phyloP scores from a whole-genome alignment of 2,113 vertebrate species.

The Odocoileus virginianus region DNA sequence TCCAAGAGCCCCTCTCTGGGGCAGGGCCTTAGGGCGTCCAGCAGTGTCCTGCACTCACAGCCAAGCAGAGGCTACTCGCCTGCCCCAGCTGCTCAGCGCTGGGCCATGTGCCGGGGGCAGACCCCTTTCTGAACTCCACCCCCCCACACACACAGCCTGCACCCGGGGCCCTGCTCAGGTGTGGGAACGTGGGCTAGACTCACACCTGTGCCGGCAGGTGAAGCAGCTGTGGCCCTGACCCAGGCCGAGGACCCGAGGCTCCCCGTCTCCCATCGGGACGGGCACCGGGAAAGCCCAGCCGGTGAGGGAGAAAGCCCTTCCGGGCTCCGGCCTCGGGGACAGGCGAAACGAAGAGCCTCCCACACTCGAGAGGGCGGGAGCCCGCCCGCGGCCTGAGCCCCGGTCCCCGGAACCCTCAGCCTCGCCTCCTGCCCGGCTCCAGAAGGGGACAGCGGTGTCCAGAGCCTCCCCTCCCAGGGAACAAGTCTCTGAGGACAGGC shows the following conservation, averaged over 20 bases:
- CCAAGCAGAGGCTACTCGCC: background rate
- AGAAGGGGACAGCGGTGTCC: rapidly evolving
- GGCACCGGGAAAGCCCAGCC: background rate
- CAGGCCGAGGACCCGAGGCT: background rate
- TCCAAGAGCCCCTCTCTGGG: background rate
- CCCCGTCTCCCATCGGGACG: rapidly evolving
- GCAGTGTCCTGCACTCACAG: rapidly evolving
- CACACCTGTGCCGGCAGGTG: rapidly evolving
- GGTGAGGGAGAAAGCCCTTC: background rate
- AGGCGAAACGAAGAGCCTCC: no score
- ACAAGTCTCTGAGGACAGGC: background rate
- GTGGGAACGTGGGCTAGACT: background rate
- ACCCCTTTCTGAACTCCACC: background rate
- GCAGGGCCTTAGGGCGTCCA: background rate
- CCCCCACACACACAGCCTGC: background rate
- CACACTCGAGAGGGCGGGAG: background rate
- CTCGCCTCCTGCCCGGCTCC: background rate
- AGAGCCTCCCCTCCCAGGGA: background rate
- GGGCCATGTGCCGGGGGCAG: background rate
- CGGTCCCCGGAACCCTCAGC: rapidly evolving
- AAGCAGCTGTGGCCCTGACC: rapidly evolving
- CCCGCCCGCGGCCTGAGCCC: rapidly evolving
- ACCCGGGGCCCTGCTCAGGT: background rate
- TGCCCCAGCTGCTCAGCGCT: rapidly evolving
- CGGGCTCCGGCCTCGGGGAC: rapidly evolving